These are phyloP conservation scores for Dysidea cf. avara DNA, from an alignment of 37 sponge, comb jelly and placozoan species.

Conservation along the genomic window DNA sequence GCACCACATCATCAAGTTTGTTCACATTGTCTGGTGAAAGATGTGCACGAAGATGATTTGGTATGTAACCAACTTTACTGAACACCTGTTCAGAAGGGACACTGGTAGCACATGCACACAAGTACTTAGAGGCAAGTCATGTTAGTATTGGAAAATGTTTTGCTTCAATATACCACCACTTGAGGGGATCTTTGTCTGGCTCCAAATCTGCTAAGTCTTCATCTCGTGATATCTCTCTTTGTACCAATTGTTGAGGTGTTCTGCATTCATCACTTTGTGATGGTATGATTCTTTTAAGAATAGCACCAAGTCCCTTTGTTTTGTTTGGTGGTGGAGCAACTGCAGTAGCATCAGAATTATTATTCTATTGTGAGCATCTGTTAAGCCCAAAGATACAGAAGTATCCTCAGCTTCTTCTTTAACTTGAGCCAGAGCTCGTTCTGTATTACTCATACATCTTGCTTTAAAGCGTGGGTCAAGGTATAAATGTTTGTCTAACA, in stretches of 20 bases:
- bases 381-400: too few species aligned
- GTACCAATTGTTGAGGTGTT: too few species aligned
- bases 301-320: conserved; percentile 28
- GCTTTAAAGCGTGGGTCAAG: conserved; percentile 26
- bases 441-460: too few species aligned
- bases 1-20: too few species aligned
- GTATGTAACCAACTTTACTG: conserved; percentile 29
- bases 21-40: conserved; percentile 28
- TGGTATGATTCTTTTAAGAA: conserved; percentile 21
- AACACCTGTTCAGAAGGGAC: conserved; percentile 50
- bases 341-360: too few species aligned
- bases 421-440: too few species aligned
- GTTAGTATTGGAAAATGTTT: conserved; percentile 15
- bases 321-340: conserved; percentile 18
- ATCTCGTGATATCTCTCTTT: conserved; percentile 1
- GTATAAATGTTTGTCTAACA: neutral
- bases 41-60: neutral
- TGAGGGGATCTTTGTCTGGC: neutral
- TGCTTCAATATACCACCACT: conserved; percentile 43
- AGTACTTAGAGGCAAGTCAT: conserved; percentile 19
- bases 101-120: conserved; percentile 42
- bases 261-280: too few species aligned
- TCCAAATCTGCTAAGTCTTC: conserved; percentile 6
- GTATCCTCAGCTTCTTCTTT: too few species aligned
- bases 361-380: too few species aligned